These are phyloP conservation scores for Linnaemya tessellans DNA, from an alignment of 2,888 invertebrate species.

Conservation along the genomic window DNA sequence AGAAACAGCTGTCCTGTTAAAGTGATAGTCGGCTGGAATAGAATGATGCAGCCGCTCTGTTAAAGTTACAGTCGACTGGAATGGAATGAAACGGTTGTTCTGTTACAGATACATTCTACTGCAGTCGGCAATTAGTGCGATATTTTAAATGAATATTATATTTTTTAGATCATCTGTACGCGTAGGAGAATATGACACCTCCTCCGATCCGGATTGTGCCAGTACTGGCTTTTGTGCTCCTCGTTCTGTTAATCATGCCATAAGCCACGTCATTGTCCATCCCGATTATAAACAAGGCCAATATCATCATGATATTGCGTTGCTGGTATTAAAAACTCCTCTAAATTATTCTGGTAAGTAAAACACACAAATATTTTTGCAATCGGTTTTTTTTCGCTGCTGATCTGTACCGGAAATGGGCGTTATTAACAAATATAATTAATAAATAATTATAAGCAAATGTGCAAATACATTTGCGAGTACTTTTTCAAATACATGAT, in stretches of 20 bases:
- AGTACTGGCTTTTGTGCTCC: conserved; percentile 89
- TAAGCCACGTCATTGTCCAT: conserved; percentile 90
- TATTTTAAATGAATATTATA: background rate
- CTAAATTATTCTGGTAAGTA: conserved; percentile 87
- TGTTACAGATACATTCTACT: no score
- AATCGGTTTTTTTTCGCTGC: conserved; percentile 65
- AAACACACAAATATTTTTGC: conserved; percentile 56
- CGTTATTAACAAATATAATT: conserved; percentile 43
- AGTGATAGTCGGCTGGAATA: no score
- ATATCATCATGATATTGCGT: conserved; percentile 89
- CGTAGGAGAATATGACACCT: conserved; percentile 89
- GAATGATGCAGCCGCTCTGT: no score
- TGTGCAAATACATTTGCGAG: background rate
- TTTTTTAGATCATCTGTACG: conserved; percentile 86
- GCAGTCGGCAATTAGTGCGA: background rate
- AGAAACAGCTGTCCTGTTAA: no score
- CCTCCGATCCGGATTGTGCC: conserved; percentile 90
- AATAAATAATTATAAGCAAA: conserved; percentile 52
- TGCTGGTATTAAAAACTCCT: conserved; percentile 88
- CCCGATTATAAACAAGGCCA: conserved; percentile 88
- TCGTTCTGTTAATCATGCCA: conserved; percentile 88
- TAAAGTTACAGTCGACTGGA: no score
- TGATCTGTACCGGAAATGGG: conserved; percentile 61
- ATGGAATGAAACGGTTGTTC: no score
- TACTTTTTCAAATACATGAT: background rate